Evolutionary conservation across 2,797 vertebrate genomes (phyloP).

Genomic region (Poeciliopsis gracilis): DNA sequence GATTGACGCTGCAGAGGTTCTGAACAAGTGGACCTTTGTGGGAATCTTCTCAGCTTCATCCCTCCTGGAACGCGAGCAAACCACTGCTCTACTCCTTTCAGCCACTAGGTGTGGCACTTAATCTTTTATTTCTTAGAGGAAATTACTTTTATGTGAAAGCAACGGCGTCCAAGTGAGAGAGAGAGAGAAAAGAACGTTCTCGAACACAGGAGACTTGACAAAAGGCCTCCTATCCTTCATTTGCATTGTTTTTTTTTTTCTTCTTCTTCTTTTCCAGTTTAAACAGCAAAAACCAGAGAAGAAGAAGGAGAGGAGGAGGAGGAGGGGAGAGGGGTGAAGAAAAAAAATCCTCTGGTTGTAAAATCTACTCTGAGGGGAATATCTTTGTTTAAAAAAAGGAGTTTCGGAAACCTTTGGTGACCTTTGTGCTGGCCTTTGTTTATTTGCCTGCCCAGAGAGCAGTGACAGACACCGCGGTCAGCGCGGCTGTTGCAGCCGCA

Average conservation of each 20-base stretch:
- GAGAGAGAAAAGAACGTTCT: background rate
- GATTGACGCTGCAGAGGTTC: background rate
- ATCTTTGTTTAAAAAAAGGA: constrained; percentile 36
- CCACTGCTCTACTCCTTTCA: constrained; percentile 77
- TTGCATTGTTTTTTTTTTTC: constrained; percentile 14
- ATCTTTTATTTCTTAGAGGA: constrained; percentile 81
- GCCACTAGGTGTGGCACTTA: constrained; percentile 90
- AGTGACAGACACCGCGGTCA: constrained; percentile 79
- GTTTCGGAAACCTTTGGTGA: constrained; percentile 73
- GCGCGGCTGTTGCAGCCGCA: constrained; percentile 72
- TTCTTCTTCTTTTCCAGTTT: constrained; percentile 22
- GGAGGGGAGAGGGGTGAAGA: no score
- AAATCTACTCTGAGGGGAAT: constrained; percentile 44
- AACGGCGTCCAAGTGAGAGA: background rate
- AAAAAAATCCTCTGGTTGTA: constrained; percentile 23
- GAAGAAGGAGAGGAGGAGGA: background rate
- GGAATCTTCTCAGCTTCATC: background rate
- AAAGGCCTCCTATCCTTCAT: constrained; percentile 20
- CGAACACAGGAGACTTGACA: background rate
- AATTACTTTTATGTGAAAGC: constrained; percentile 52
- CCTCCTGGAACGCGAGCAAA: constrained; percentile 13
- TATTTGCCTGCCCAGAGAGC: constrained; percentile 80
- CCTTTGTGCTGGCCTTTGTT: constrained; percentile 80
- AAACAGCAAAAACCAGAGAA: constrained; percentile 23
- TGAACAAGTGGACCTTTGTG: background rate